These are phyloP conservation scores for Xenopus tropicalis DNA, from an alignment of 2,113 vertebrate species.

Conservation along the genomic window DNA sequence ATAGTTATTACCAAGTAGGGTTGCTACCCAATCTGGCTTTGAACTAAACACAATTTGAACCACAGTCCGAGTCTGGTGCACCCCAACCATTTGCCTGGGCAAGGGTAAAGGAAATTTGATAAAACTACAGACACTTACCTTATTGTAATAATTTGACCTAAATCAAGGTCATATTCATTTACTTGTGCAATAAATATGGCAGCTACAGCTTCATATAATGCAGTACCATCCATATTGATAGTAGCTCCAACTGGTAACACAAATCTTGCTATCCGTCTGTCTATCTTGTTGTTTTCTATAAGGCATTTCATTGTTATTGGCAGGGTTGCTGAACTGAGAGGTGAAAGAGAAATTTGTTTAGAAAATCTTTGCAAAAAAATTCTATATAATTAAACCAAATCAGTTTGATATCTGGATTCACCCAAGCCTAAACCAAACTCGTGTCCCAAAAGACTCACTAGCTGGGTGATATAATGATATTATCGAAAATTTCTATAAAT, in stretches of 20 bases:
- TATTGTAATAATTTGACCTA: slow-evolving; percentile 83
- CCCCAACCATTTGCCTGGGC: no score
- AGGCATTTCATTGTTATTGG: slow-evolving; percentile 89
- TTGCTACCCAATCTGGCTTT: no score
- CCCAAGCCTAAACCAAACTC: neutral
- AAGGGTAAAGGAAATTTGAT: no score
- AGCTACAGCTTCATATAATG: slow-evolving; percentile 81
- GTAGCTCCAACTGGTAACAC: slow-evolving; percentile 83
- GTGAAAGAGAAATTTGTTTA: no score
- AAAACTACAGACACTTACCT: slow-evolving; percentile 60
- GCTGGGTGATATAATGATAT: no score
- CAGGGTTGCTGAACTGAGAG: slow-evolving; percentile 77
- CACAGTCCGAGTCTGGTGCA: no score
- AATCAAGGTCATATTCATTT: slow-evolving; percentile 80
- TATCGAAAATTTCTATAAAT: no score
- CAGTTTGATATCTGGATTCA: fast-evolving
- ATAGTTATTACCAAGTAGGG: no score
- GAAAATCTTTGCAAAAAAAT: no score
- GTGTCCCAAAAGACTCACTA: no score
- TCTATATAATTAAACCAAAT: fast-evolving
- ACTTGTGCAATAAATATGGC: slow-evolving; percentile 87
- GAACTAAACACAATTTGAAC: no score
- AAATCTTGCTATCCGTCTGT: slow-evolving; percentile 78
- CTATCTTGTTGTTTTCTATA: slow-evolving; percentile 80
- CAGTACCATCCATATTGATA: slow-evolving; percentile 87